Percentiles rank a stretch among this genome's conserved stretches.
Evolutionary conservation across 1,140 invertebrate genomes (phyloP).

Genomic region (Hyles euphorbiae): DNA sequence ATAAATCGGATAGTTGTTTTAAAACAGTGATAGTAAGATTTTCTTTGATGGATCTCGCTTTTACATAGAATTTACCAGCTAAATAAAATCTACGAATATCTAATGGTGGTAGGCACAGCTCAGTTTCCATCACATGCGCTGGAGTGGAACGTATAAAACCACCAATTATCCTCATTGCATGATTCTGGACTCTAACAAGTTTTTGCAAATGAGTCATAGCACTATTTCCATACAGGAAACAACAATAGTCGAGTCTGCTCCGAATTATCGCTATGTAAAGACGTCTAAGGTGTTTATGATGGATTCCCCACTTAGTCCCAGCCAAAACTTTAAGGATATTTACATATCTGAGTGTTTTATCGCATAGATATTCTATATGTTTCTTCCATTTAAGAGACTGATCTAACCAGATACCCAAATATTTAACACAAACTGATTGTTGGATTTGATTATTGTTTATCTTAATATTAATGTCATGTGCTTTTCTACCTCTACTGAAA

Average conservation of each 20-base stretch:
- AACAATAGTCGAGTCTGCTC: constrained; percentile 1
- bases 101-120: not conserved
- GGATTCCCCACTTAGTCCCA: constrained; percentile 20
- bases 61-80: too few relatives aligned
- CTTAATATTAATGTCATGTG: not conserved
- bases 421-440: constrained; percentile 16
- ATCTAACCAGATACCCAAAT: constrained; percentile 26
- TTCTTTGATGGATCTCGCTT: too few relatives aligned
- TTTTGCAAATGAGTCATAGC: not conserved
- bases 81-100: not conserved
- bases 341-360: constrained; percentile 11
- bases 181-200: constrained; percentile 3
- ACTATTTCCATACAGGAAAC: not conserved
- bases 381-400: constrained; percentile 17
- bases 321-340: constrained; percentile 18
- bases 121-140: constrained; percentile 6
- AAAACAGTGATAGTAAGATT: too few relatives aligned
- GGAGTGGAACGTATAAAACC: constrained; percentile 3
- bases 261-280: constrained; percentile 10
- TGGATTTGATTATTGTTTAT: not conserved
- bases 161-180: constrained; percentile 6
- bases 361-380: constrained; percentile 12
- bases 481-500: constrained; percentile 22
- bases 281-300: constrained; percentile 18
- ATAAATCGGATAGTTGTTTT: too few relatives aligned